A percentile compares a stretch with the other conserved stretches of the same genome.
Evolutionary conservation across 2,797 vertebrate species (phyloP).

Genomic region (Macropodus opercularis): DNA sequence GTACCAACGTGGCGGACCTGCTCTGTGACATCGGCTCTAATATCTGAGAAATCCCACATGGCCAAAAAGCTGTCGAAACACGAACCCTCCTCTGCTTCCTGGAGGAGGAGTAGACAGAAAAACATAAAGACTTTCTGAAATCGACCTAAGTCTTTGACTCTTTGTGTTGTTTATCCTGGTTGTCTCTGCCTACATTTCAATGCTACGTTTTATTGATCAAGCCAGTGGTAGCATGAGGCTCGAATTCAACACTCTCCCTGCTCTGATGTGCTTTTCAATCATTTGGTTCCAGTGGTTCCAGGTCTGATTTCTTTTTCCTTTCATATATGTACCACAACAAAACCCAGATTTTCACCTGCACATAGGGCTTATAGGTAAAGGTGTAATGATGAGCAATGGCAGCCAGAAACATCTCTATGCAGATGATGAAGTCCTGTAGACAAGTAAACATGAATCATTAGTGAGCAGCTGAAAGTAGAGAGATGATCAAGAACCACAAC

Average conservation of each 20-base stretch:
- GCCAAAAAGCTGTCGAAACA: constrained; percentile 92
- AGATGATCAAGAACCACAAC: too few species aligned
- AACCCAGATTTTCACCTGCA: constrained; percentile 76
- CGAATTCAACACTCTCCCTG: too few species aligned
- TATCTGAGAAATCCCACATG: constrained; percentile 93
- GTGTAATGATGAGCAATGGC: constrained; percentile 95
- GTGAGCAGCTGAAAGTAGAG: too few species aligned
- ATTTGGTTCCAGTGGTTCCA: background rate
- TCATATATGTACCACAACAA: too few species aligned
- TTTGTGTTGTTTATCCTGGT: too few species aligned
- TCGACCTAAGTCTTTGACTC: background rate
- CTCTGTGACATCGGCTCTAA: constrained; percentile 89
- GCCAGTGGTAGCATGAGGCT: too few species aligned
- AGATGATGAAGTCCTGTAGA: constrained; percentile 93
- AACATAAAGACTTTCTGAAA: background rate
- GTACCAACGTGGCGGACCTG: constrained; percentile 90
- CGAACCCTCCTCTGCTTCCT: constrained; percentile 90
- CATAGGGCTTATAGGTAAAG: constrained; percentile 95
- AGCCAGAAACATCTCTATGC: constrained; percentile 96
- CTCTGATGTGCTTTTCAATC: too few species aligned
- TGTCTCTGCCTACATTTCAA: too few species aligned
- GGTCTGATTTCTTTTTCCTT: background rate
- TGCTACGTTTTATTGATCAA: too few species aligned
- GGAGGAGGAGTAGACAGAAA: constrained; percentile 52
- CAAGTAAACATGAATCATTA: background rate